Conservation (phyloP, 2,797 vertebrate genomes). For the Pangasius macronema region DNA sequence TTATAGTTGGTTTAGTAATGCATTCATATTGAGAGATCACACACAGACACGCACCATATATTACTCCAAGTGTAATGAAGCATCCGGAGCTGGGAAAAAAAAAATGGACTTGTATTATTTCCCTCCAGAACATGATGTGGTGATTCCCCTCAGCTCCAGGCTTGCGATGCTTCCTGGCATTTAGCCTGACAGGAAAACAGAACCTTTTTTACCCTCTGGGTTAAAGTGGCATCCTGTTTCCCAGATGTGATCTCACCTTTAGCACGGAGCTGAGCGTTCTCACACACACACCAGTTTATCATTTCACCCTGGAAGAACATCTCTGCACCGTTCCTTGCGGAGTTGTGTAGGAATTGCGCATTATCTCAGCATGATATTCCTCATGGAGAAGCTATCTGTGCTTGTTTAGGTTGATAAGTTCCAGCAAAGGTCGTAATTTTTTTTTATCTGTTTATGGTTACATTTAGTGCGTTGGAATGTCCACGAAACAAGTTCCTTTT, state of each 20-base stretch:
- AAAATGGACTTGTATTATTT: neutral
- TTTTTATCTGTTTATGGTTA: neutral
- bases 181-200: slow-evolving; percentile 9
- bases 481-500: neutral
- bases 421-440: neutral
- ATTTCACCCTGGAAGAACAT: neutral
- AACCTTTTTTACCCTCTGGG: neutral
- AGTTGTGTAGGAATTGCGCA: neutral
- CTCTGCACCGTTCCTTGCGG: neutral
- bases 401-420: neutral
- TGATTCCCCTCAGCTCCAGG: neutral
- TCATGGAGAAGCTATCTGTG: neutral
- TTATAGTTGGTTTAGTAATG: neutral
- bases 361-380: neutral
- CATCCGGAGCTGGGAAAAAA: neutral
- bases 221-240: neutral
- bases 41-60: slow-evolving; percentile 1
- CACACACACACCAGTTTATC: neutral
- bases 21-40: neutral
- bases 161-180: neutral
- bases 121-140: neutral
- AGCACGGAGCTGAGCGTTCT: neutral
- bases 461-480: neutral
- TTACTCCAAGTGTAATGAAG: neutral
- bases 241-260: neutral